Base-by-base conservation (phyloP, 1,140 invertebrate species). In the Drosophila tsacasi region DNA sequence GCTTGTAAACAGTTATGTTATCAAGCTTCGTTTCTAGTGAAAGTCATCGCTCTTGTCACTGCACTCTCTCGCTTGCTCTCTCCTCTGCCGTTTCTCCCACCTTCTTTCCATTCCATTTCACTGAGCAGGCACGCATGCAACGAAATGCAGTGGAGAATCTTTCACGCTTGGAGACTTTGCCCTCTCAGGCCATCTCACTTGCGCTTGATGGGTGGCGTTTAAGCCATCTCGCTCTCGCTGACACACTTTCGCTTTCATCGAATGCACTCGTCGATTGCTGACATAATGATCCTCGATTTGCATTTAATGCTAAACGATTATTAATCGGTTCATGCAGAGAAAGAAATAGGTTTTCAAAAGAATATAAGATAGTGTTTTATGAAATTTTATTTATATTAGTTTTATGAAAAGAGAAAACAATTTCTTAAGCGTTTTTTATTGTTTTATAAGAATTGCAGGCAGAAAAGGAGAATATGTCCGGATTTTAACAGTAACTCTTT, bases 221-320 rank as follows among this genome's bases (percentile, higher is more conserved):
- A 32, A 19, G 57, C 58, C 68, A 55, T 67, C 63, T 27, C 59
- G 13, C 44, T 50, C 52, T 44, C 50, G 47, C 72, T 89, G 85
- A 79, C 85, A 85, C 78, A 91, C 85, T 89, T 89, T 89, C 85
- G 85, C 82, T 89, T 89, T 89, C 86, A 40, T 81, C 78, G 71
- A 30, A 44, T 72, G 60, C 69, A 89, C 64, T 79, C 76, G 72
- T 57, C 82, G 80, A 66, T 63, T 13, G 39, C 81, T 89, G 86
- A 89, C 84, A 89, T 89, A 89, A 89, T 90, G 86, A 58, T 71
- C 50, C 58, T 30, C 46, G 63, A 74, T 82, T 83, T 74, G 76
- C 83, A 89, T 89, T 57, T 81, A 89, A 89, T 89, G 71, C 75
- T 85, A 76, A 85, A 82, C 71, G 86, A 85, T 91, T 91, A 89